Percentiles rank a stretch among this genome's conserved stretches.
Evolutionary conservation across 2,113 vertebrate genomes (phyloP).

Genomic region (Myocastor coypus): DNA sequence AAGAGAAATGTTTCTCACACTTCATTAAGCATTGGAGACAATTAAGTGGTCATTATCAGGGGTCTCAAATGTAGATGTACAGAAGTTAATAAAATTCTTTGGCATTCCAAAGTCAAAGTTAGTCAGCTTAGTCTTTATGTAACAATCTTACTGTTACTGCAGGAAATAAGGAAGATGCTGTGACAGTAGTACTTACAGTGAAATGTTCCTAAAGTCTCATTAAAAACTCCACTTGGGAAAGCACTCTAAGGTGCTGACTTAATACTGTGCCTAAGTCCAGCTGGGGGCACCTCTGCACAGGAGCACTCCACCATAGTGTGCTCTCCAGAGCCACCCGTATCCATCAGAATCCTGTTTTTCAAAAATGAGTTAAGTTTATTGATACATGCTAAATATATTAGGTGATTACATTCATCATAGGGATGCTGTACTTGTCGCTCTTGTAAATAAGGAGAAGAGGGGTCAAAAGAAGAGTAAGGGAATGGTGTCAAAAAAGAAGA

Average conservation of each 20-base stretch:
- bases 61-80: background rate
- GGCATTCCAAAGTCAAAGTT: background rate
- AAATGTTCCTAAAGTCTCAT: background rate
- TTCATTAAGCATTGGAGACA: background rate
- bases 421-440: background rate
- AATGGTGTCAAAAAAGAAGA: background rate
- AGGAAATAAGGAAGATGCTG: background rate
- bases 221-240: background rate
- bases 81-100: constrained; percentile 14
- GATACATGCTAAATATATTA: background rate
- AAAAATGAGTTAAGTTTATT: background rate
- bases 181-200: background rate
- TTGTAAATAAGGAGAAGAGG: background rate
- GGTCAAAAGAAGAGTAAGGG: background rate
- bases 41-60: background rate
- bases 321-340: background rate
- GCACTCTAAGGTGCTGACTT: background rate
- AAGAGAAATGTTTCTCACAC: constrained; percentile 9
- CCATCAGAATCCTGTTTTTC: background rate
- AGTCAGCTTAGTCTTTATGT: background rate
- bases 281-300: background rate
- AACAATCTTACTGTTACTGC: background rate
- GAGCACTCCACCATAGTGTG: accelerated
- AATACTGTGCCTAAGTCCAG: accelerated
- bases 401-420: background rate